Conservation (phyloP, 2,113 vertebrate genomes). For the Sminthopsis crassicaudata region DNA sequence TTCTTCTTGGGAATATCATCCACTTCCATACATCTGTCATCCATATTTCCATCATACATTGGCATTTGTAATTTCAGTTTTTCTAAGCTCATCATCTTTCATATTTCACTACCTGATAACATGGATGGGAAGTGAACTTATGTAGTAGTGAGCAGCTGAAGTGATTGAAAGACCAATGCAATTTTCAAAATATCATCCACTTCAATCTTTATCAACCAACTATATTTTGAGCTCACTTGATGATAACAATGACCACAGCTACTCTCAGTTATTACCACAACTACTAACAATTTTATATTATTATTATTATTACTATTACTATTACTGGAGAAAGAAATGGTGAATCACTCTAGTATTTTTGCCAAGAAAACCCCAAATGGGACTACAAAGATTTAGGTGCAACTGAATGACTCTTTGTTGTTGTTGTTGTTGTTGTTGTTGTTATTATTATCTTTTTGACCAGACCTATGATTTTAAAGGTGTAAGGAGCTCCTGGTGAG, state of each 20-base stretch:
- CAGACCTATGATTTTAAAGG: background rate
- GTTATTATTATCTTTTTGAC: background rate
- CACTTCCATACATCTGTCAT: background rate
- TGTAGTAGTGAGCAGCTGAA: background rate
- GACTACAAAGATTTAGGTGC: too few relatives aligned
- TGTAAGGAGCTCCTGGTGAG: background rate
- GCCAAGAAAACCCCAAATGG: too few relatives aligned
- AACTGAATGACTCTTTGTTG: too few relatives aligned
- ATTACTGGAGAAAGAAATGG: too few relatives aligned
- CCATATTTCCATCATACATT: background rate
- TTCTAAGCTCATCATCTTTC: background rate
- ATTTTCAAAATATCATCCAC: background rate
- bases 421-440: too few relatives aligned
- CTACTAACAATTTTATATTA: background rate
- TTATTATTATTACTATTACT: background rate
- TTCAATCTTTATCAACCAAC: background rate
- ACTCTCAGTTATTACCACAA: background rate
- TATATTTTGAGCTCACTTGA: background rate
- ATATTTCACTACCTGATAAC: background rate
- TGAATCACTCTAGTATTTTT: too few relatives aligned
- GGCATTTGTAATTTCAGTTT: background rate
- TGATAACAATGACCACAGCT: background rate
- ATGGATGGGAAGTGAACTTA: background rate
- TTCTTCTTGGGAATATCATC: background rate
- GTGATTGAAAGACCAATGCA: background rate